These are phyloP conservation scores for Elegia similella DNA, from an alignment of 2,888 invertebrate species.

Conservation along the genomic window DNA sequence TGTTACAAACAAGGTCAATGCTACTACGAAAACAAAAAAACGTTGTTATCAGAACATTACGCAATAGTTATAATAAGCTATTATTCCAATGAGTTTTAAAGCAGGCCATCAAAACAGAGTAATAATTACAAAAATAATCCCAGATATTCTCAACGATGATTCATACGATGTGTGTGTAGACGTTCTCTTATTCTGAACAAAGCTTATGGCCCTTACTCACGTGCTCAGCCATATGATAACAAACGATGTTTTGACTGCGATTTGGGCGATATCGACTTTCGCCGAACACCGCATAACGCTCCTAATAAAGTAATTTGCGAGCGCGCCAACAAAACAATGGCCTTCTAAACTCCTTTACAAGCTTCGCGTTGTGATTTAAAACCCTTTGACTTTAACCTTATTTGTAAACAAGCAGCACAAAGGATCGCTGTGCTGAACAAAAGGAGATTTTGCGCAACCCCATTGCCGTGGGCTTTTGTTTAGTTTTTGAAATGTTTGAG, in stretches of 20 bases:
- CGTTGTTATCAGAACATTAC: neutral
- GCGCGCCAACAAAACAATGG: constrained; percentile 75
- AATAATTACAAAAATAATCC: neutral
- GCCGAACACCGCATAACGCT: constrained; percentile 56
- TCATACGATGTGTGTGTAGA: constrained; percentile 5
- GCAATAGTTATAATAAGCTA: neutral
- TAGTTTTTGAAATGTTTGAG: constrained; percentile 44
- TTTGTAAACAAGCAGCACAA: constrained; percentile 78
- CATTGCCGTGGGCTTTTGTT: constrained; percentile 71
- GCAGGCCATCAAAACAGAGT: neutral
- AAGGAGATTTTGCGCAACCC: constrained; percentile 72
- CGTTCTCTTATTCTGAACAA: constrained; percentile 12
- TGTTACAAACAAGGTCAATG: constrained; percentile 1
- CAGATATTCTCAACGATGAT: neutral
- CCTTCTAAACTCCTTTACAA: constrained; percentile 78
- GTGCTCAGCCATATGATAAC: constrained; percentile 52
- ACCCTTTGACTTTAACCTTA: constrained; percentile 77
- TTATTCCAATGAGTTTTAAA: neutral
- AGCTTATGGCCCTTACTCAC: constrained; percentile 11
- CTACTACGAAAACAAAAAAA: neutral
- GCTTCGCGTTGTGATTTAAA: constrained; percentile 79
- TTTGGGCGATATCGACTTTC: constrained; percentile 75
- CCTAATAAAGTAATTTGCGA: constrained; percentile 80
- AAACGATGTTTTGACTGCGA: constrained; percentile 73
- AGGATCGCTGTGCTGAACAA: constrained; percentile 64